Conservation (phyloP, 1,140 invertebrate species). For the Heliconius hewitsoni region DNA sequence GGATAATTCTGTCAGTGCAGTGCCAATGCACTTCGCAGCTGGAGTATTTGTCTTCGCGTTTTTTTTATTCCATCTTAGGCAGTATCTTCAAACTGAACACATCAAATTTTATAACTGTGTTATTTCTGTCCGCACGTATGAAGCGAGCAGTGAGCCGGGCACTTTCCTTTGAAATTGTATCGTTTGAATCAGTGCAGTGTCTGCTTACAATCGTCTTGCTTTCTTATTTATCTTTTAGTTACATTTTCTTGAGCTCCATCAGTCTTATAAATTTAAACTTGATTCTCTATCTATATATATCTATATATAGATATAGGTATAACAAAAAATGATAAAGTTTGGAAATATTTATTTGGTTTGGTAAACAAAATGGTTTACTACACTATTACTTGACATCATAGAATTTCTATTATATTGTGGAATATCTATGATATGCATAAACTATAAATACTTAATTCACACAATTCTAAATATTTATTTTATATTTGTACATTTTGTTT, state of each 20-base stretch:
- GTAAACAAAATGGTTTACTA: too few relatives aligned
- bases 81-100: slow-evolving; percentile 47
- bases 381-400: too few relatives aligned
- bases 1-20: slow-evolving; percentile 72
- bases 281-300: too few relatives aligned
- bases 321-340: too few relatives aligned
- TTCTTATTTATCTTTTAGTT: slow-evolving; percentile 52
- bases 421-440: too few relatives aligned
- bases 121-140: slow-evolving; percentile 57
- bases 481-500: too few relatives aligned
- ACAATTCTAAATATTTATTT: too few relatives aligned
- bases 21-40: slow-evolving; percentile 70
- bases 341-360: too few relatives aligned
- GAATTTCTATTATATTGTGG: too few relatives aligned
- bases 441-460: too few relatives aligned
- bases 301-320: too few relatives aligned
- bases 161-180: slow-evolving; percentile 72
- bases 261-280: background rate
- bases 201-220: slow-evolving; percentile 55
- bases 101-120: slow-evolving; percentile 57
- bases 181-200: slow-evolving; percentile 55
- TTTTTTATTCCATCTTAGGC: slow-evolving; percentile 50
- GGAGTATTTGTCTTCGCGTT: slow-evolving; percentile 64
- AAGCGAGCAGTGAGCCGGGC: slow-evolving; percentile 50
- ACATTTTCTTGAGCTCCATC: slow-evolving; percentile 22